These are phyloP conservation scores for Gopherus evgoodei DNA, from an alignment of 2,113 vertebrate genomes.

Conservation along the genomic window DNA sequence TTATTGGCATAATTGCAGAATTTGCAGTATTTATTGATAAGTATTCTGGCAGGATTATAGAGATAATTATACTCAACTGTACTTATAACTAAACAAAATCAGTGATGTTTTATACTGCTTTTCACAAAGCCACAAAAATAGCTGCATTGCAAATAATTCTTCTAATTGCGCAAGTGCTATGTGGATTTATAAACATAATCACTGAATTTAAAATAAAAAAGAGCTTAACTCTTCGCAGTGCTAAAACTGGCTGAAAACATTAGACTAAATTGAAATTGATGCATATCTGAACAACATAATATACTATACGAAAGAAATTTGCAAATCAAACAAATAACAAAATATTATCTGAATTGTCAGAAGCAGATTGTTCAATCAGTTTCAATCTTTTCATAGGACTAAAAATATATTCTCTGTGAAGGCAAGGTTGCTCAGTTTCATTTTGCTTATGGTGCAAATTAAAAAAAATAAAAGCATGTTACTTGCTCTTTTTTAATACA, in stretches of 20 bases:
- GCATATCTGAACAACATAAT: neutral
- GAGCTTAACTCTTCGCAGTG: neutral
- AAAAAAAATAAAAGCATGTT: neutral
- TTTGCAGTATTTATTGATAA: slow-evolving; percentile 19
- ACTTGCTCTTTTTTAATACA: neutral
- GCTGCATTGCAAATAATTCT: slow-evolving; percentile 51
- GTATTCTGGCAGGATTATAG: slow-evolving; percentile 21
- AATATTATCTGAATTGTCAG: rapidly evolving
- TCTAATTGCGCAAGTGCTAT: slow-evolving; percentile 41
- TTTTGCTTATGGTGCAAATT: neutral
- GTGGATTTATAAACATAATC: slow-evolving; percentile 37
- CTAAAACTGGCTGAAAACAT: neutral
- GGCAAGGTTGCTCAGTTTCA: neutral
- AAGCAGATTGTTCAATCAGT: neutral
- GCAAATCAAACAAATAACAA: neutral
- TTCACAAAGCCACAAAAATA: slow-evolving; percentile 52
- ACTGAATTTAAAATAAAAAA: slow-evolving; percentile 17
- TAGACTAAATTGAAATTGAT: neutral
- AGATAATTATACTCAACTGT: slow-evolving; percentile 45
- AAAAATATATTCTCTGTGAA: neutral
- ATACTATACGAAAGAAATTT: neutral
- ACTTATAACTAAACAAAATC: slow-evolving; percentile 50
- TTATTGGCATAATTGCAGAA: slow-evolving; percentile 15
- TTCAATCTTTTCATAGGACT: neutral
- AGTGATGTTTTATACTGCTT: slow-evolving; percentile 46